Evolutionary conservation across 2,888 invertebrate genomes (phyloP).

Genomic region (Dermolepida albohirtum): DNA sequence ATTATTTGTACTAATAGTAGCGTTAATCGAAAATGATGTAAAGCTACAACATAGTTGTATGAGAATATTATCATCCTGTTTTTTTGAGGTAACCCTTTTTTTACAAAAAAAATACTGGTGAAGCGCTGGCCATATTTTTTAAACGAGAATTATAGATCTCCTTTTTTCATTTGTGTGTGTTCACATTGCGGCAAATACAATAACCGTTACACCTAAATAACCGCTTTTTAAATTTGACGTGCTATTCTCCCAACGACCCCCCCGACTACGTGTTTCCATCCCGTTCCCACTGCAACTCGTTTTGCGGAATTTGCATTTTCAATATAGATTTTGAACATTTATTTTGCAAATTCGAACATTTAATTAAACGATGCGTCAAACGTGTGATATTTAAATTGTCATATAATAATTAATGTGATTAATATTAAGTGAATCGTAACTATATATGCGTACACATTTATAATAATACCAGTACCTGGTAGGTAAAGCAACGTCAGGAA

Average conservation of each 20-base stretch:
- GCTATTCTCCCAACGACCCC: slow-evolving; percentile 12
- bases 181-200: slow-evolving; percentile 28
- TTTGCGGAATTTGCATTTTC: slow-evolving; percentile 42
- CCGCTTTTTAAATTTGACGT: slow-evolving; percentile 30
- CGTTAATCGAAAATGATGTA: too few species aligned
- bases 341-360: slow-evolving; percentile 27
- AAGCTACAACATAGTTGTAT: too few species aligned
- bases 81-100: too few species aligned
- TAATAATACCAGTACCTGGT: slow-evolving; percentile 7
- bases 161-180: slow-evolving; percentile 20
- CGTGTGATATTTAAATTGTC: slow-evolving; percentile 40
- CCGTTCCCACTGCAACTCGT: slow-evolving; percentile 32
- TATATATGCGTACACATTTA: slow-evolving; percentile 2
- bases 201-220: slow-evolving; percentile 33
- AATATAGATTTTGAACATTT: slow-evolving; percentile 42
- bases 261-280: slow-evolving; percentile 6
- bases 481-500: slow-evolving; percentile 15
- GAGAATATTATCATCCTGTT: too few species aligned
- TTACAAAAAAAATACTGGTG: too few species aligned
- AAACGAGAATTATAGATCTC: slow-evolving; percentile 19
- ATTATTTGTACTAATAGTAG: too few species aligned
- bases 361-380: slow-evolving; percentile 38
- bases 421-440: slow-evolving; percentile 32
- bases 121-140: background rate
- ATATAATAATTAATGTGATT: slow-evolving; percentile 40